Conservation (phyloP, 2,888 invertebrate genomes). For the Cordylochernes scorpioides region DNA sequence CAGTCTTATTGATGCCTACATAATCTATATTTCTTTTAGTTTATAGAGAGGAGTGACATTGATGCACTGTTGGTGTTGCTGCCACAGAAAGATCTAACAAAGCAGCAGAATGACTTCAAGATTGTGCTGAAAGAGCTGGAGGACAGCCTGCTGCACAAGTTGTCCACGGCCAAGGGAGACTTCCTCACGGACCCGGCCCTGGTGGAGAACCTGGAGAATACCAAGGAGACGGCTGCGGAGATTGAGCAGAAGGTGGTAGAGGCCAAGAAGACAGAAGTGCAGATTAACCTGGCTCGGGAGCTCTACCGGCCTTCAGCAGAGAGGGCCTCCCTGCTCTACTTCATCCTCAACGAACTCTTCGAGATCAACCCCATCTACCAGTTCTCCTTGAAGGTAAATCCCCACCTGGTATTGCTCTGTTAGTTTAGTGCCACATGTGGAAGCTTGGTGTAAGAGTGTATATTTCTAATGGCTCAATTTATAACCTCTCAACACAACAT, state of each 20-base stretch:
- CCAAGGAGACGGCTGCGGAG: slow-evolving; percentile 80
- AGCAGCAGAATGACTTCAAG: slow-evolving; percentile 89
- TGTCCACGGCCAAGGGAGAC: slow-evolving; percentile 77
- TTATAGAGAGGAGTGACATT: too few species aligned
- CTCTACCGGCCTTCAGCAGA: slow-evolving; percentile 72
- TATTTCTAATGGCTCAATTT: too few species aligned
- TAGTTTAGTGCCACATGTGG: too few species aligned
- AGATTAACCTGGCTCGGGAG: slow-evolving; percentile 80
- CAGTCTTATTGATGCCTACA: too few species aligned
- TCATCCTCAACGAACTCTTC: slow-evolving; percentile 76
- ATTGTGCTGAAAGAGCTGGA: slow-evolving; percentile 73
- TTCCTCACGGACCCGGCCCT: slow-evolving; percentile 76
- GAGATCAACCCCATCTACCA: slow-evolving; percentile 91
- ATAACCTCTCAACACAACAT: too few species aligned
- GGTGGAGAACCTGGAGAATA: slow-evolving; percentile 84
- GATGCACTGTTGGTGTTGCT: too few species aligned
- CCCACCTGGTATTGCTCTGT: too few species aligned
- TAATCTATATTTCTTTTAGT: too few species aligned
- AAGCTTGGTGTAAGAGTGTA: too few species aligned
- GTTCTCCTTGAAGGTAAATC: slow-evolving; percentile 73
- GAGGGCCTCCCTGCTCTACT: slow-evolving; percentile 71
- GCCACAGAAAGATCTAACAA: slow-evolving; percentile 77
- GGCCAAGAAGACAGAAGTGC: slow-evolving; percentile 63
- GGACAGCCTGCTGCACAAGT: slow-evolving; percentile 62
- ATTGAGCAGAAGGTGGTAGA: slow-evolving; percentile 74